Conservation (phyloP, 2,888 invertebrate genomes). For the Ophraella communa region DNA sequence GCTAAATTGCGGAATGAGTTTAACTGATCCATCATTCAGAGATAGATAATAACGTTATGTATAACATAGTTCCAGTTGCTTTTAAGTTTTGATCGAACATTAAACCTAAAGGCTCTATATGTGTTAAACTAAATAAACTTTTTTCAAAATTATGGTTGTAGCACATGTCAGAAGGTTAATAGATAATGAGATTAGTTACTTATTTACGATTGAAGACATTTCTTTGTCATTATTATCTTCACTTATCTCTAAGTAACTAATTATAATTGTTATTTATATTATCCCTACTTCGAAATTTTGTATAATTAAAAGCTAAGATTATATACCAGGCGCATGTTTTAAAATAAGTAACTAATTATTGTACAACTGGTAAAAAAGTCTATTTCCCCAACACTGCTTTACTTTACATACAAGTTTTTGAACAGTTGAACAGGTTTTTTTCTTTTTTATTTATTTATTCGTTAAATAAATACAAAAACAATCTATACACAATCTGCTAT, state of each 20-base stretch:
- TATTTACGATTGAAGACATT: not conserved
- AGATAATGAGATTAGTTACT: not conserved
- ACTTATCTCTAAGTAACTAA: not conserved
- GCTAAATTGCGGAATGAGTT: constrained; percentile 49
- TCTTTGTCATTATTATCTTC: constrained; percentile 1
- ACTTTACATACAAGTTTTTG: too few species aligned
- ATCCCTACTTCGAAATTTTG: not conserved
- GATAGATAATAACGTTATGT: constrained; percentile 18
- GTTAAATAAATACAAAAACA: too few species aligned
- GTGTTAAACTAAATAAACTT: not conserved
- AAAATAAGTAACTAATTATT: too few species aligned
- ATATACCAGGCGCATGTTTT: too few species aligned
- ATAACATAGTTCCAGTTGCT: not conserved
- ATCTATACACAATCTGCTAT: too few species aligned
- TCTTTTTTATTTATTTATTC: too few species aligned
- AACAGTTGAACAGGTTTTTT: too few species aligned
- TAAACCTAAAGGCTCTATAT: not conserved
- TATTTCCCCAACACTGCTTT: too few species aligned
- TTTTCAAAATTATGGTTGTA: not conserved
- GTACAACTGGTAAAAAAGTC: too few species aligned
- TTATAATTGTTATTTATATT: not conserved
- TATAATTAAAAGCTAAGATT: not conserved
- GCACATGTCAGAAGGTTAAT: constrained; percentile 2
- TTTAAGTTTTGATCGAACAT: not conserved
- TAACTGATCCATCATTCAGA: constrained; percentile 36